phyloP scores from a whole-genome alignment of 2,888 invertebrate genomes.

The Cryptocephalus primarius region DNA sequence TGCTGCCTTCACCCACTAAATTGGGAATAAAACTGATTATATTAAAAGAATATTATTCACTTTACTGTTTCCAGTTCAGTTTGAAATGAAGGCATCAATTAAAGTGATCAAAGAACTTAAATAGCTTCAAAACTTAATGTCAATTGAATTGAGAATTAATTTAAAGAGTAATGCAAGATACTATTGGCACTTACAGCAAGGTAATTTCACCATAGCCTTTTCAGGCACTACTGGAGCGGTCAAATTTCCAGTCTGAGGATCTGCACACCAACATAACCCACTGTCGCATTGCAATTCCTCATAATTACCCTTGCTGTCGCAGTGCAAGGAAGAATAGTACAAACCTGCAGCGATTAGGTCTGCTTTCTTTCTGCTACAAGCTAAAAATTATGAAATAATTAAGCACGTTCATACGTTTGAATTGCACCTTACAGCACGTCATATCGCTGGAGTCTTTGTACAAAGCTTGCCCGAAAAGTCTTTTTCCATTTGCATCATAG shows the following conservation, averaged over 20 bases:
- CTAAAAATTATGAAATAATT: constrained; percentile 28
- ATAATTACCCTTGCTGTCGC: constrained; percentile 53
- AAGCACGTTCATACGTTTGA: background rate
- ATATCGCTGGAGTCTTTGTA: constrained; percentile 45
- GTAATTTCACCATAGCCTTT: constrained; percentile 45
- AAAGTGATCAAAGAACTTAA: no score
- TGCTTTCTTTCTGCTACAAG: constrained; percentile 50
- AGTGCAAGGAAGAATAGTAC: constrained; percentile 49
- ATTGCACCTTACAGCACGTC: constrained; percentile 46
- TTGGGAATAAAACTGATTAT: no score
- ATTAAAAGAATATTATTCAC: no score
- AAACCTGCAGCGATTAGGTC: constrained; percentile 40
- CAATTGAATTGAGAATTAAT: no score
- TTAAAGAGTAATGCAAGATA: no score
- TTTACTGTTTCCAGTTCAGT: no score
- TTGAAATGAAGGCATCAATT: no score
- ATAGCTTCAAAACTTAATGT: no score
- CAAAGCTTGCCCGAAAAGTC: constrained; percentile 58
- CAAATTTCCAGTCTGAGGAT: constrained; percentile 49
- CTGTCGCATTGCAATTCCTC: constrained; percentile 55
- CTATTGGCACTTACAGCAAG: constrained; percentile 50
- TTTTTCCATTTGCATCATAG: constrained; percentile 44
- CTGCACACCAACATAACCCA: constrained; percentile 59
- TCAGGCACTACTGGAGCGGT: constrained; percentile 45
- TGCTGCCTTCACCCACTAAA: no score